Percentiles rank a stretch among this genome's conserved stretches.
Conservation (phyloP, 2,888 invertebrate species). For the Deroplatys truncata region DNA sequence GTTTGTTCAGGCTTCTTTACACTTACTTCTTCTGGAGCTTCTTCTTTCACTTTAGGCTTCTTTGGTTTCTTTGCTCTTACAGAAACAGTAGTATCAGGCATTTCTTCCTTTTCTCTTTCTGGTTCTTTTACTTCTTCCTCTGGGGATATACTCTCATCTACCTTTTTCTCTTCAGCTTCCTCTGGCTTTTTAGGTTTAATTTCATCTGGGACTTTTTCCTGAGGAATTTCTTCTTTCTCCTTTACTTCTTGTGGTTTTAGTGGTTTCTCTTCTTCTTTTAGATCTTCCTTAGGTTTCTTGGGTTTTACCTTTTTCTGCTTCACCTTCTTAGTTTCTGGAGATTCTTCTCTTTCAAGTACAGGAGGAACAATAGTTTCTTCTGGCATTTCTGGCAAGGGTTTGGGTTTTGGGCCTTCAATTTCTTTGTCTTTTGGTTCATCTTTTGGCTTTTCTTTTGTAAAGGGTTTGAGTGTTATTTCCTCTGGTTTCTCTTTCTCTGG, state of each 20-base stretch:
- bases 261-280: slow-evolving; percentile 25
- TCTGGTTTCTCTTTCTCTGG: slow-evolving; percentile 38
- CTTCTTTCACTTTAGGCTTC: slow-evolving; percentile 28
- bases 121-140: slow-evolving; percentile 39
- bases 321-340: slow-evolving; percentile 31
- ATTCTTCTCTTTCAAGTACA: slow-evolving; percentile 35
- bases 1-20: slow-evolving; percentile 31
- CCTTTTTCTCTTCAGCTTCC: slow-evolving; percentile 59
- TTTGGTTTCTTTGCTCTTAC: slow-evolving; percentile 34
- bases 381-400: slow-evolving; percentile 33
- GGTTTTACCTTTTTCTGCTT: slow-evolving; percentile 37
- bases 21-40: slow-evolving; percentile 36
- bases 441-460: slow-evolving; percentile 36
- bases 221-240: slow-evolving; percentile 12
- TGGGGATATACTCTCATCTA: slow-evolving; percentile 53
- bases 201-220: slow-evolving; percentile 32
- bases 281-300: slow-evolving; percentile 40
- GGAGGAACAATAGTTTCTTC: slow-evolving; percentile 35
- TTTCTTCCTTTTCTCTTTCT: slow-evolving; percentile 36
- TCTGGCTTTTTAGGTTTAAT: slow-evolving; percentile 34
- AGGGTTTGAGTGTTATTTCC: slow-evolving; percentile 37
- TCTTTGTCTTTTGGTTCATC: slow-evolving; percentile 42
- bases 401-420: slow-evolving; percentile 24
- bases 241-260: slow-evolving; percentile 20
- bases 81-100: slow-evolving; percentile 36